phyloP scores from a whole-genome alignment of 1,140 invertebrate genomes.

The Cotesia typhae region DNA sequence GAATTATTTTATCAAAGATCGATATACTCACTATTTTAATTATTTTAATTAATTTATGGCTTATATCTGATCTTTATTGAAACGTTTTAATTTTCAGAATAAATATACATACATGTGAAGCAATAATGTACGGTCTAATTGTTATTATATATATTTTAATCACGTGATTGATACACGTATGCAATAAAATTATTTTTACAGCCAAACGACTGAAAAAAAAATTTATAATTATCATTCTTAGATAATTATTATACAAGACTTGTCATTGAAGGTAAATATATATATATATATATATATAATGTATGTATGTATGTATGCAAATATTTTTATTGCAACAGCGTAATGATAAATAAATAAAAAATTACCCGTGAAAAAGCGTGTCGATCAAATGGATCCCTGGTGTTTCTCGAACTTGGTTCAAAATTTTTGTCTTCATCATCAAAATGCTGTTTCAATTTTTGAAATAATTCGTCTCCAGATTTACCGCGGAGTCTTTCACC shows the following conservation, averaged over 20 bases:
- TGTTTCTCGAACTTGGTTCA: conserved; percentile 43
- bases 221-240: too few relatives aligned
- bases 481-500: conserved; percentile 59
- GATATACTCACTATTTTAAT: too few relatives aligned
- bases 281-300: too few relatives aligned
- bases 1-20: too few relatives aligned
- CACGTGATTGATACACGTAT: not conserved
- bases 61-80: too few relatives aligned
- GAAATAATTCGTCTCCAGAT: conserved; percentile 59
- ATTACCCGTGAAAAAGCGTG: conserved; percentile 57
- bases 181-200: conserved; percentile 15
- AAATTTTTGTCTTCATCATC: conserved; percentile 57
- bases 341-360: conserved; percentile 31
- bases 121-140: too few relatives aligned
- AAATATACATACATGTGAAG: too few relatives aligned
- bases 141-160: not conserved
- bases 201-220: conserved; percentile 8
- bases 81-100: too few relatives aligned
- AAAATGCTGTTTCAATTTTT: conserved; percentile 61
- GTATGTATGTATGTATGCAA: too few relatives aligned
- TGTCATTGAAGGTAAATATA: too few relatives aligned
- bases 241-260: too few relatives aligned
- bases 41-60: too few relatives aligned
- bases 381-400: conserved; percentile 55
- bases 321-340: not conserved